phyloP scores from a whole-genome alignment of 2,113 vertebrate species.

The Galbula dea region DNA sequence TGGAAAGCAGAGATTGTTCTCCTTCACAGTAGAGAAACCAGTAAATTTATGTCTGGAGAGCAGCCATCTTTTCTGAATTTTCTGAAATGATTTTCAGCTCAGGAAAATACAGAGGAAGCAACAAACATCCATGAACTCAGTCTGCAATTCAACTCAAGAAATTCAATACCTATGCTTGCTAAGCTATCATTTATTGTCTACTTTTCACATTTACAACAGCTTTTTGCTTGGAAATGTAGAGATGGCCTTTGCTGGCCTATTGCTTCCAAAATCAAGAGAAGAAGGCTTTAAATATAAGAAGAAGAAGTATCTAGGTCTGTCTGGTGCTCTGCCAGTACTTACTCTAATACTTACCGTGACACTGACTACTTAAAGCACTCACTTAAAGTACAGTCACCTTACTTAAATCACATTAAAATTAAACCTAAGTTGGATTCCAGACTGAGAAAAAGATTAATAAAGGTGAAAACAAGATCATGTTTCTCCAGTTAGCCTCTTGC shows the following conservation, averaged over 20 bases:
- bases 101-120: not conserved
- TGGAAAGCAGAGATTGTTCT: not conserved
- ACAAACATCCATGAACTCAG: not conserved
- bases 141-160: not conserved
- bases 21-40: not conserved
- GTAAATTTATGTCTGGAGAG: not conserved
- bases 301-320: not conserved
- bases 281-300: not conserved
- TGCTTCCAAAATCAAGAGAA: conserved; percentile 2
- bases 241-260: not conserved
- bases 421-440: not conserved
- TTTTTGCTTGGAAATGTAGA: conserved; percentile 25
- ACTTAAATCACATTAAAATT: conserved; percentile 10
- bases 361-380: conserved; percentile 36
- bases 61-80: not conserved
- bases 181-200: conserved; percentile 13
- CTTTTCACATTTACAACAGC: conserved; percentile 7
- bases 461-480: not conserved
- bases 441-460: conserved; percentile 10
- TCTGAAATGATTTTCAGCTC: not conserved
- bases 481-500: not conserved
- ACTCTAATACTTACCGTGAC: conserved; percentile 4
- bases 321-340: conserved; percentile 23
- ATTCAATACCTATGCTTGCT: not conserved
- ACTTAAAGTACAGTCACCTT: conserved; percentile 2